phyloP scores from a whole-genome alignment of 2,113 vertebrate genomes.

The Falco punctatus region DNA sequence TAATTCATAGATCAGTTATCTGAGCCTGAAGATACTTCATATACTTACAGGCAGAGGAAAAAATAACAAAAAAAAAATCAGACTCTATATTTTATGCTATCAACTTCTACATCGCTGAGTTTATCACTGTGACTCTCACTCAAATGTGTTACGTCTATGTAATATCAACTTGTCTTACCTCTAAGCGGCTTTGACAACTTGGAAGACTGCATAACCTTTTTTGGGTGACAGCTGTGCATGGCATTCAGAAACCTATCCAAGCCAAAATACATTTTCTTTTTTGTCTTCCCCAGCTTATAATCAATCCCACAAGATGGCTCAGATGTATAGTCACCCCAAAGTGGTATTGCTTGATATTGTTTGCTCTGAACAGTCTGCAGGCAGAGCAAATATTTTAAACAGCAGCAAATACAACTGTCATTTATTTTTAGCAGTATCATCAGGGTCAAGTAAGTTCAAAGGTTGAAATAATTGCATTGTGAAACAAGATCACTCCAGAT shows the following conservation, averaged over 20 bases:
- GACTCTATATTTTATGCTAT: neutral
- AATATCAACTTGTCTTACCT: neutral
- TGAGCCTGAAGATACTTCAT: neutral
- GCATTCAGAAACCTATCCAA: neutral
- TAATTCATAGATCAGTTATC: neutral
- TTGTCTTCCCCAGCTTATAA: neutral
- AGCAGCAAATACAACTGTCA: neutral
- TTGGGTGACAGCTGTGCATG: neutral
- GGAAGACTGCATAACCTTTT: neutral
- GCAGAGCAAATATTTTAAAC: constrained; percentile 7
- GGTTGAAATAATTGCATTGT: neutral
- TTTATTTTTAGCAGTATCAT: constrained; percentile 19
- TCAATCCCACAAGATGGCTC: neutral
- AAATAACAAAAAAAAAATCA: neutral
- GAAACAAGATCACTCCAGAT: neutral
- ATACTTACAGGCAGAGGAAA: neutral
- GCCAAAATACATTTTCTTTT: neutral
- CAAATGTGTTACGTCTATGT: neutral
- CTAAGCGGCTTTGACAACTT: neutral
- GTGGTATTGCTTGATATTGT: neutral
- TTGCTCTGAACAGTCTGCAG: neutral
- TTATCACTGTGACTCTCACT: neutral
- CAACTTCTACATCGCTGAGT: neutral
- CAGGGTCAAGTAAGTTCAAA: constrained; percentile 8
- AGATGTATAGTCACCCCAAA: neutral